Evolutionary conservation across 2,888 invertebrate species (phyloP), one percentile per base, ranked within the genome.

Genomic region (Cephus pulcher): DNA sequence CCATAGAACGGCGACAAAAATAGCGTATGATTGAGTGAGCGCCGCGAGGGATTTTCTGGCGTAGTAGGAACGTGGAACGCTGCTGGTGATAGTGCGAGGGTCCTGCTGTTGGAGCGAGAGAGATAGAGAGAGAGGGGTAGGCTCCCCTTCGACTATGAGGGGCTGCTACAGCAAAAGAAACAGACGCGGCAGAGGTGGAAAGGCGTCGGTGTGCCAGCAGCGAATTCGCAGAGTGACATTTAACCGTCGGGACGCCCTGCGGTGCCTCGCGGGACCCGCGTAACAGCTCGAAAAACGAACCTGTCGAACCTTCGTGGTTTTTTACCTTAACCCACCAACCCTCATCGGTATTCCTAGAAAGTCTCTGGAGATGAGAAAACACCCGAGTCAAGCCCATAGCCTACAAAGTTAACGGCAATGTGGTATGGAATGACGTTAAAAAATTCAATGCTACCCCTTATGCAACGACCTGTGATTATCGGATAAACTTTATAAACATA

Each of bases 21-120:
- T 88, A 90, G 85, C 88, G 90, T 90, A 90, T 89, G 90, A 89
- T 90, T 89, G 89, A 89, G 89, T 87, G 89, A 89, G 83, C 84
- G 89, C 88, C 88, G 88, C 88, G 86, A 89, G 89, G 89, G 89
- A 89, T 88, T 89, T 87, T 87, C 81, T 80, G 76, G 32, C 71
- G 71, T 32, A 12, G 32, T 9, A 34, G 15, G 12, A 71, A 32
- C 71, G 71, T 71, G 71, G 33, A 34, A 12, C 32, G 32, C 12
- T 32, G 34, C 71, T 12, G 71, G 71, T 12, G 23, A 33, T 34
- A 34, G 34, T 12, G 32, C 11, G 2, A 71, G 71, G 71, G 71
- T 34, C 23, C 23, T 23, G 23, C 23, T 56, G 56, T 56, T 9
- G 56, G 56, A 56, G 56, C 56, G 1, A 56, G 56, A 56, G 23